Base-by-base conservation (phyloP, 2,113 vertebrate genomes). In the Apus apus region DNA sequence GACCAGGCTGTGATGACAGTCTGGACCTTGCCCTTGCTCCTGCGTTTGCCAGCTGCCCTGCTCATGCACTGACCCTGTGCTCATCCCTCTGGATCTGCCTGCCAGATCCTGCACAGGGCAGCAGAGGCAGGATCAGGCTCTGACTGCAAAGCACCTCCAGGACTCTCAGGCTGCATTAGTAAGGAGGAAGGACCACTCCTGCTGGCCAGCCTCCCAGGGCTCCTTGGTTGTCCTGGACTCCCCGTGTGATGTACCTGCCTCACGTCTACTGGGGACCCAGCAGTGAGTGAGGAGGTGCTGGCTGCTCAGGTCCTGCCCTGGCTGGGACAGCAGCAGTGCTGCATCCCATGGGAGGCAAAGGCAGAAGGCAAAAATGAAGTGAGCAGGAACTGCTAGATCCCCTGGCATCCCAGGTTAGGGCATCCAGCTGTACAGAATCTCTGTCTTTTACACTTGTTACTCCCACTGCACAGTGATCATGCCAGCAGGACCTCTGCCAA, bases 181-280 rank as follows among this genome's bases (percentile, higher is more conserved):
- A 13, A 0, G 1, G 11, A 8, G 51, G 23, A 36, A 51, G 73
- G 57, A 32, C 2, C 16, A 3, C 17, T 46, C 12, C 27, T 71
- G 30, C 40, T 5, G 5, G 45, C 15, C 65, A 25, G 36, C 29
- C n/a, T 40, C 40, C 40, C 0, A 0, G 18, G 8, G 34, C 23
- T 29, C n/a, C 56, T 45, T 13, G 62, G 30, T 29, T 8, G 1
- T 36, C 30, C 77, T 7, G 34, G 32, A 13, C 13, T 66, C 54
- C 68, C 38, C 34, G 23, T 0, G 18, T 51, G 27, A 5, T 21
- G 45, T 22, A 22, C 22, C 21, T n/a, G 23, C 15, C n/a, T 13
- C 1, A 1, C 0, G 0, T 5, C 18, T 32, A 15, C 53, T 25
- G 48, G 20, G 68, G 22, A 27, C 19, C 17, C 38, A 8, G 61